phyloP scores from a whole-genome alignment of 2,797 vertebrate genomes.

The Pseudotriccus pelzelni region DNA sequence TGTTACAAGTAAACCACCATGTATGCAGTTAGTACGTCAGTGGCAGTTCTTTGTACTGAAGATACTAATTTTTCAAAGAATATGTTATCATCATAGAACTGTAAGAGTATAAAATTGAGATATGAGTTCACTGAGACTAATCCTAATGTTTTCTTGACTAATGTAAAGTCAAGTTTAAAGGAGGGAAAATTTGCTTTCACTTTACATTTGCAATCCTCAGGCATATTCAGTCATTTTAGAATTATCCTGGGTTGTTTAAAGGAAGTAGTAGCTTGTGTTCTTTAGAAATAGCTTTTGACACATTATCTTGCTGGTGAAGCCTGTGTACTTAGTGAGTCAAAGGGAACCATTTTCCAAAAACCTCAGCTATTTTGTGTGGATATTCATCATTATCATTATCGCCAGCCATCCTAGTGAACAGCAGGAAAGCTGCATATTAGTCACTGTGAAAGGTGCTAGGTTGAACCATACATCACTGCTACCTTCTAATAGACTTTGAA shows the following conservation, averaged over 20 bases:
- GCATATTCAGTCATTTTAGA: not conserved
- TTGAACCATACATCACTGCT: slow-evolving; percentile 66
- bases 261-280: slow-evolving; percentile 20
- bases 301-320: slow-evolving; percentile 6
- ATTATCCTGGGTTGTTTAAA: slow-evolving; percentile 32
- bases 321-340: slow-evolving; percentile 56
- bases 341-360: slow-evolving; percentile 39
- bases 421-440: slow-evolving; percentile 70
- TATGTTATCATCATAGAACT: slow-evolving; percentile 18
- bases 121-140: not conserved
- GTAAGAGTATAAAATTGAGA: slow-evolving; percentile 1
- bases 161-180: slow-evolving; percentile 5
- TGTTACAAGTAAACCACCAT: not conserved
- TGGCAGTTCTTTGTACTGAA: not conserved
- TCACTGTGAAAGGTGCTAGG: slow-evolving; percentile 71
- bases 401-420: slow-evolving; percentile 51
- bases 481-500: slow-evolving; percentile 71
- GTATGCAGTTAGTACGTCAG: not conserved
- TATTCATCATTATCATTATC: slow-evolving; percentile 78
- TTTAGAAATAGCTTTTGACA: slow-evolving; percentile 39
- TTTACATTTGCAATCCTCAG: slow-evolving; percentile 24
- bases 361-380: slow-evolving; percentile 21
- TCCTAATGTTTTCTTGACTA: not conserved
- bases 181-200: slow-evolving; percentile 24
- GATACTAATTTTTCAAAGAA: slow-evolving; percentile 7